Percentiles rank a stretch among this genome's conserved stretches.
Evolutionary conservation across 2,888 invertebrate genomes (phyloP).

Genomic region (Ypsolopha scabrella): DNA sequence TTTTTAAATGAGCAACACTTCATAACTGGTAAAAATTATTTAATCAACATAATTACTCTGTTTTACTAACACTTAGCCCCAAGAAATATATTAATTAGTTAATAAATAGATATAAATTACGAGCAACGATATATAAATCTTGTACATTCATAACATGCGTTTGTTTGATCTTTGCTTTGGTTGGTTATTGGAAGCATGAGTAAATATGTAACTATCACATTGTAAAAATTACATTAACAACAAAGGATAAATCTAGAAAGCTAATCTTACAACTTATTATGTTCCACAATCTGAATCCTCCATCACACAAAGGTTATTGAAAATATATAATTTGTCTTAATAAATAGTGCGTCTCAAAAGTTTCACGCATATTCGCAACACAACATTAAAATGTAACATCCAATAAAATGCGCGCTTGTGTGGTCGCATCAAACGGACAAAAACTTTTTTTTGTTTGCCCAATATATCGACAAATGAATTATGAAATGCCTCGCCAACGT

Average conservation of each 20-base stretch:
- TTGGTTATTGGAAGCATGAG: not conserved
- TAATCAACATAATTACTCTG: not conserved
- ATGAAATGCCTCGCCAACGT: no score
- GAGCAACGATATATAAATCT: not conserved
- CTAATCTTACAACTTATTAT: no score
- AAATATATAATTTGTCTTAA: not conserved
- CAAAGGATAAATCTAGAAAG: not conserved
- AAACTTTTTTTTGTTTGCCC: no score
- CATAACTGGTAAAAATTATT: not conserved
- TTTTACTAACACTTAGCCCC: conserved; percentile 8
- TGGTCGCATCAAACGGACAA: no score
- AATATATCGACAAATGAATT: no score
- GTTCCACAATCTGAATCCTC: no score
- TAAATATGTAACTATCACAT: not conserved
- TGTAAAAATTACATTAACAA: not conserved
- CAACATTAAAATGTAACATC: no score
- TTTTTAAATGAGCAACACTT: no score
- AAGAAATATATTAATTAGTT: conserved; percentile 13
- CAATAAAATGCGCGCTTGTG: no score
- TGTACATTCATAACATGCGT: not conserved
- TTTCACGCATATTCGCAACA: no score
- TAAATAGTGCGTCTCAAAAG: not conserved
- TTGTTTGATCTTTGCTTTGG: not conserved
- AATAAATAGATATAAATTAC: not conserved
- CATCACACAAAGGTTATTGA: not conserved